Evolutionary conservation across 2,113 vertebrate species (phyloP), one percentile per base, ranked within the genome.

Genomic region (Thunnus thynnus): DNA sequence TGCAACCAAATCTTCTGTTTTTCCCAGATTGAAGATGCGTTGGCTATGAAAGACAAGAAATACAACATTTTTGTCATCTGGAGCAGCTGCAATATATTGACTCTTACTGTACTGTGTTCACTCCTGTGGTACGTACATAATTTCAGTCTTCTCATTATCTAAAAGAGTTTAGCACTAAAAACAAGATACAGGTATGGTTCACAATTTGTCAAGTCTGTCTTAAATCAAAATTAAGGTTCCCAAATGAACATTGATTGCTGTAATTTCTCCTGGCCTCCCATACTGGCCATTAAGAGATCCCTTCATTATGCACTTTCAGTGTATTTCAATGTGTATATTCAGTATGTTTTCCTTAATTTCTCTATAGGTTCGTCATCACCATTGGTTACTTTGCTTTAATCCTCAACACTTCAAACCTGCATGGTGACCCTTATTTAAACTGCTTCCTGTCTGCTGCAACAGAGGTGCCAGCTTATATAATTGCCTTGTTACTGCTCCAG

Each of bases 371-470:
- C 86, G 94, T 95, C 71, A 95, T 97, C 86, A 95, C 94, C 0
- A 92, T 97, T 4, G 95, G 96, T 30, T 98, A 99, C 83, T 97
- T 93, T 5, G 97, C 95, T 10, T 93, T 99, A 16, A 90, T 96
- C 22, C 95, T 99, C 4, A 97, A 97, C 82, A 98, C 97, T 0
- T 96, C 97, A 9, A 98, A 97, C 88, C 85, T 98, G 80, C 92
- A 97, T 0, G 97, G 97, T 0, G 86, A 97, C 0, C 91, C 95
- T 57, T 97, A 96, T 2, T 0, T 97, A 52, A 99, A 98, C 94
- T 95, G 92, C 92, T 97, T 99, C 91, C 80, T 98, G 1, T 96
- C 96, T 0, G 96, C 95, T 0, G 69, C 94, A 67, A 90, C 91
- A 0, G 97, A 98, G 71, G 94, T 98, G 4, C 97, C 97, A 2